Percentiles rank a stretch among this genome's conserved stretches.
Conservation (phyloP, 2,113 vertebrate species). For the Lontra canadensis region DNA sequence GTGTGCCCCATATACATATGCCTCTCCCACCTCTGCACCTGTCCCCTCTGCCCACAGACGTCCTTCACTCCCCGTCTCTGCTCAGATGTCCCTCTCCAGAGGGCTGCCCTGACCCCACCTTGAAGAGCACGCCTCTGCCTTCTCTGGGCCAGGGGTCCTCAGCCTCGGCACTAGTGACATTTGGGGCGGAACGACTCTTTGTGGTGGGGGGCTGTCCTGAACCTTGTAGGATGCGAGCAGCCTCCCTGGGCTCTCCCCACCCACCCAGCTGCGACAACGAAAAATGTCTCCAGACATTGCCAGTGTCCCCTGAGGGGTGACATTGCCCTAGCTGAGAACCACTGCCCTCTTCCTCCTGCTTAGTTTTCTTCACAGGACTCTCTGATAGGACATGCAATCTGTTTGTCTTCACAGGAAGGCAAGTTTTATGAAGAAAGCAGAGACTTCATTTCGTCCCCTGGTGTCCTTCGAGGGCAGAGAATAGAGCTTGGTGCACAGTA, state of each 20-base stretch:
- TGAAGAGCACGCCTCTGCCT: not conserved
- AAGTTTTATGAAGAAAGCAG: not conserved
- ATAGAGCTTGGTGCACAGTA: not conserved
- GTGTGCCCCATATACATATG: rapidly evolving
- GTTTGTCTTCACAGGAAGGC: not conserved
- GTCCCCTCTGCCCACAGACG: not conserved
- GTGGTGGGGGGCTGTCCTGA: not conserved
- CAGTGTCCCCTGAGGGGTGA: not conserved
- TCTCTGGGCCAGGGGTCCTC: not conserved
- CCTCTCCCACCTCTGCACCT: not conserved
- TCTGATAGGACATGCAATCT: rapidly evolving
- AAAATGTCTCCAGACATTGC: not conserved
- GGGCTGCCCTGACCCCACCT: not conserved
- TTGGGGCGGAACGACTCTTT: not conserved
- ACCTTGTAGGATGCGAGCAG: too few species aligned
- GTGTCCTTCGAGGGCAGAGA: not conserved
- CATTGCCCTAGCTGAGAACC: not conserved
- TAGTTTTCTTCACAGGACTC: not conserved
- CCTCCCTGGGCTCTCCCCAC: not conserved
- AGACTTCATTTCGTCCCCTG: not conserved
- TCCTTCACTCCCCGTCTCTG: not conserved
- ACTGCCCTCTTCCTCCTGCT: not conserved
- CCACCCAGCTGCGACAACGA: not conserved
- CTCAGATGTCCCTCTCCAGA: not conserved
- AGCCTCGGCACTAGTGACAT: not conserved